These are phyloP conservation scores for Forpus xanthops DNA, from an alignment of 2,797 vertebrate genomes.

Conservation along the genomic window DNA sequence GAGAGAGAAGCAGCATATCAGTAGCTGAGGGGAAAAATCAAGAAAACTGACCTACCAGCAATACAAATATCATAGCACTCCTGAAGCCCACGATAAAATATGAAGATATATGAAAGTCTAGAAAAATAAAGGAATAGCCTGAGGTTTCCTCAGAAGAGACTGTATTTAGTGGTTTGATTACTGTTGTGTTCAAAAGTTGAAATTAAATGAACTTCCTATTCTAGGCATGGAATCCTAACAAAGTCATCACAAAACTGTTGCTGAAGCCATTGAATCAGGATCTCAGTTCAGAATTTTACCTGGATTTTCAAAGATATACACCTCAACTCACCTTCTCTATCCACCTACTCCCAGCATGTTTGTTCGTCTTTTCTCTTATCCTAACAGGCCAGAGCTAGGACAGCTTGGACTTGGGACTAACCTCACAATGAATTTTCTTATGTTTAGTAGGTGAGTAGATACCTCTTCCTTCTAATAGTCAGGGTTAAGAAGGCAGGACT, in stretches of 20 bases:
- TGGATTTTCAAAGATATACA: neutral
- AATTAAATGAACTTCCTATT: neutral
- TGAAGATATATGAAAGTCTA: neutral
- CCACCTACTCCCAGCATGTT: constrained; percentile 39
- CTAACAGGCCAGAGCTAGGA: constrained; percentile 62
- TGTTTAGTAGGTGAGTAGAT: constrained; percentile 65
- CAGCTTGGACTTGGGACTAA: constrained; percentile 56
- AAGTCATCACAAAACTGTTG: neutral
- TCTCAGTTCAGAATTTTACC: neutral
- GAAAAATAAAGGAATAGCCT: neutral
- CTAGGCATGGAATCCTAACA: neutral
- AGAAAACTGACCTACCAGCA: neutral
- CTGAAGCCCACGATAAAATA: neutral
- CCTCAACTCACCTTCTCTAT: constrained; percentile 3
- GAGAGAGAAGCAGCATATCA: neutral
- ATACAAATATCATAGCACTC: neutral
- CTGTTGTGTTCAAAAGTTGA: neutral
- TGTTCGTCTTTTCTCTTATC: constrained; percentile 64
- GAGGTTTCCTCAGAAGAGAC: neutral
- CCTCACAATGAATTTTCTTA: constrained; percentile 62
- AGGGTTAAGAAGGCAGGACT: constrained; percentile 23
- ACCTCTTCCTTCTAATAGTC: constrained; percentile 46
- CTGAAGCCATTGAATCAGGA: neutral
- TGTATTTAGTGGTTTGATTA: neutral
- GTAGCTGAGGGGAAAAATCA: neutral